These are phyloP conservation scores for Dascillus cervinus DNA, from an alignment of 2,888 invertebrate species.

Conservation along the genomic window DNA sequence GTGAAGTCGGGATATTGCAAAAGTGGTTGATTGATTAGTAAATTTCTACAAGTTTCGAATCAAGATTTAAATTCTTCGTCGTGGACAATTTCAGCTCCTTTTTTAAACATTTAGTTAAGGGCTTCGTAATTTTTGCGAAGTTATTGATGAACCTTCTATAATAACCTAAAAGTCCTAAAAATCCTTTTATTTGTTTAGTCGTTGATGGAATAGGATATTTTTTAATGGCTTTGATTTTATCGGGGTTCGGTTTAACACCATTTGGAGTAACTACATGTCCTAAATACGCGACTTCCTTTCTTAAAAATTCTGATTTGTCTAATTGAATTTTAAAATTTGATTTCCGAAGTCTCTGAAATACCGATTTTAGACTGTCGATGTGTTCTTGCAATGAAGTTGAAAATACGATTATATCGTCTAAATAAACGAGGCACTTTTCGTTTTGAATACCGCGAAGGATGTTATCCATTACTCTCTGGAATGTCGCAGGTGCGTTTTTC, in stretches of 20 bases:
- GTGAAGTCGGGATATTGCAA: conserved; percentile 14
- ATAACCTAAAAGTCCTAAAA: conserved; percentile 8
- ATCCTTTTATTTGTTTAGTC: conserved; percentile 4
- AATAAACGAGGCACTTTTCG: conserved; percentile 19
- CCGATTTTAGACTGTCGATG: conserved; percentile 12
- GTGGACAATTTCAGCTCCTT: conserved; percentile 4
- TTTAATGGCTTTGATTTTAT: conserved; percentile 8
- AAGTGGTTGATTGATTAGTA: conserved; percentile 10
- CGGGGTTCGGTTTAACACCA: conserved; percentile 9
- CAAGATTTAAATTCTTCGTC: conserved; percentile 6
- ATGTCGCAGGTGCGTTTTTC: conserved; percentile 18
- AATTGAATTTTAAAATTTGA: conserved; percentile 18
- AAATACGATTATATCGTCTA: conserved; percentile 21
- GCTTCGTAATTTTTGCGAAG: conserved; percentile 15
- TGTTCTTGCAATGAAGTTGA: conserved; percentile 17
- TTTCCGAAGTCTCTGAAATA: conserved; percentile 16
- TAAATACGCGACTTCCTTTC: conserved; percentile 7
- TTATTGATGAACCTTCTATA: too few relatives aligned
- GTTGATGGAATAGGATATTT: conserved; percentile 10
- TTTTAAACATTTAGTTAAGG: conserved; percentile 11
- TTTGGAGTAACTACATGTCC: conserved; percentile 8
- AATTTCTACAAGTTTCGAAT: conserved; percentile 4
- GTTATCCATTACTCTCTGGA: conserved; percentile 19
- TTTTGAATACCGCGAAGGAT: conserved; percentile 16
- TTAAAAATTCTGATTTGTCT: conserved; percentile 2